Evolutionary conservation across 2,888 invertebrate genomes (phyloP), one percentile per base, ranked within the genome.

Genomic region (Agrochola macilenta): DNA sequence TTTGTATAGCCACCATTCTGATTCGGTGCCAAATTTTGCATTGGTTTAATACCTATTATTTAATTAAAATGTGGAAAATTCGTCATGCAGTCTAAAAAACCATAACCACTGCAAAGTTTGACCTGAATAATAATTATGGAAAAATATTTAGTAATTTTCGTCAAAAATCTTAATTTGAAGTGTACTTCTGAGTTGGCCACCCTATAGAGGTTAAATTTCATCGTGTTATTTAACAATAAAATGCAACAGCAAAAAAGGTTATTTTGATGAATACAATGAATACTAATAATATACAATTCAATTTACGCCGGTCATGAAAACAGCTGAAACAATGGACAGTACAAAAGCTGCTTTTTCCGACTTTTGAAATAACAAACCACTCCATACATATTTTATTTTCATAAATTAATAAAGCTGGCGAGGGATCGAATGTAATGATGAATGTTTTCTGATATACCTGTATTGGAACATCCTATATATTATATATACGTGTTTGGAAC

Each of bases 371-470:
- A 66, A 52, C 26, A 61, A 61, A 81, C 65, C 30, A 57, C 39
- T 66, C 39, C 30, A 54, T 70, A 26, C 39, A 66, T 72, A 64
- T 65, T 73, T 61, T 83, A 69, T 61, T 83, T 69, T 26, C 52
- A 73, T 69, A 69, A 65, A 83, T 69, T 79, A 73, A 73, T 54
- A 61, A 73, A 69, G 17, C 57, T 30, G n/a, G 54, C 23, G 64
- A 26, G 78, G 69, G 64, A 73, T 81, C 79, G 78, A 65, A 72
- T 54, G 60, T 81, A 69, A 78, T 73, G 83, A 69, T 61, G 57
- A 73, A 83, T 79, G 69, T 83, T 60, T 73, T 57, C 79, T 69
- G 79, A 79, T 83, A 66, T 79, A 74, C 58, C 61, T 58, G 72
- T 65, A 73, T 61, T 64, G 73, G 5, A 66, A 61, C 49, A 65